Base-by-base conservation (phyloP, 1,140 invertebrate genomes). In the Monochamus saltuarius region DNA sequence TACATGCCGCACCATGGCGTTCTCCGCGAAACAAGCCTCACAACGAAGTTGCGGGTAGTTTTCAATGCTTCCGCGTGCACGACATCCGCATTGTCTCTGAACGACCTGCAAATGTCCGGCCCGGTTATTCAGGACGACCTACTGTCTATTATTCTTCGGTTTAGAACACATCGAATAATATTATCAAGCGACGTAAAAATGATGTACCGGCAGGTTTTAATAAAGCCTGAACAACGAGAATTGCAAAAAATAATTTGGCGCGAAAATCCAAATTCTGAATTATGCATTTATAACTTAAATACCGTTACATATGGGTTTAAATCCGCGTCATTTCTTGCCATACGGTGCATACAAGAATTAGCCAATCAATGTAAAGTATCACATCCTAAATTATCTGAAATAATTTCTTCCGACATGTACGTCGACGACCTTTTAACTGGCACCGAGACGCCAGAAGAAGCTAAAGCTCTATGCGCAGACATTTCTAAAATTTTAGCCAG, bases 391-490 rank as follows among this genome's bases (percentile, higher is more conserved):
- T n/a, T 14, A 16, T 11, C 16, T 8, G 37, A 51, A 51, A 29
- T 29, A 29, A 29, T 29, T 39, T 51, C 36, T 10, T 9, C 50
- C 10, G 36, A 59, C 36, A 38, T 59, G 13, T 59, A 59, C 39
- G 56, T 59, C 4, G 56, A 59, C 36, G 45, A 59, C 22, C 29
- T 59, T 8, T 35, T 59, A 13, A 39, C 43, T 16, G 47, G 56
- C 6, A 4, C 29, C 13, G 14, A 53, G n/a, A 38, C 56, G 11
- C 16, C 42, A 10, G 46, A 59, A 52, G 47, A 59, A 16, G 3
- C 34, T 51, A 19, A 19, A 19, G 4, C 35, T 17, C 11, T 59
- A 4, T 13, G 17, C 11, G 34, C 40, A 9, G 47, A 58, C 7
- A 39, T 58, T 14, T 16, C 19, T 17, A 19, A 49, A n/a, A 29